Conservation (phyloP, 1,140 invertebrate species). For the Acyrthosiphon pisum region DNA sequence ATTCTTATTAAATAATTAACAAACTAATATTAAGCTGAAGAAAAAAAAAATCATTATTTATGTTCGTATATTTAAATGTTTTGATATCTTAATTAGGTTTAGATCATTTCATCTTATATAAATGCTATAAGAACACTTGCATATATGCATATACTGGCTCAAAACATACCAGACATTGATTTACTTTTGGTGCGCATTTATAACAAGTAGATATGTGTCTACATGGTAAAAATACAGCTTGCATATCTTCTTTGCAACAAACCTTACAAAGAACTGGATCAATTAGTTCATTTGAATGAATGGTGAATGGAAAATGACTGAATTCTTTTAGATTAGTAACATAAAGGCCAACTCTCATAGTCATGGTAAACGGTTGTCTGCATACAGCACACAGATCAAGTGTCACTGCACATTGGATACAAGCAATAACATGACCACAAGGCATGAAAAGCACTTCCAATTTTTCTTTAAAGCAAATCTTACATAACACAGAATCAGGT, state of each 20-base stretch:
- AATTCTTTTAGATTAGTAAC: neutral
- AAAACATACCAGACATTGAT: slow-evolving; percentile 84
- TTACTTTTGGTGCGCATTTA: slow-evolving; percentile 79
- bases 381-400: slow-evolving; percentile 84
- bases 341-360: slow-evolving; percentile 68
- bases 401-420: slow-evolving; percentile 80
- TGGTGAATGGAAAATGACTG: neutral
- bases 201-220: slow-evolving; percentile 88
- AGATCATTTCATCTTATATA: neutral
- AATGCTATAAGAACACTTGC: slow-evolving; percentile 64
- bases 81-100: neutral
- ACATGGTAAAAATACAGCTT: slow-evolving; percentile 85
- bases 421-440: slow-evolving; percentile 87
- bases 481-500: slow-evolving; percentile 63
- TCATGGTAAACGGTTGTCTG: slow-evolving; percentile 73
- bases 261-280: slow-evolving; percentile 68
- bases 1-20: neutral
- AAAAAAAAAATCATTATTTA: neutral
- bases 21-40: neutral
- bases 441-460: slow-evolving; percentile 86
- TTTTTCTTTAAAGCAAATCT: slow-evolving; percentile 82
- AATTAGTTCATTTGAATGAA: neutral
- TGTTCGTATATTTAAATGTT: neutral
- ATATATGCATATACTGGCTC: slow-evolving; percentile 75
- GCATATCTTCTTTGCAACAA: slow-evolving; percentile 81